Evolutionary conservation across 2,113 vertebrate species (phyloP), one percentile per base, ranked within the genome.

Genomic region (Tor tambroides): DNA sequence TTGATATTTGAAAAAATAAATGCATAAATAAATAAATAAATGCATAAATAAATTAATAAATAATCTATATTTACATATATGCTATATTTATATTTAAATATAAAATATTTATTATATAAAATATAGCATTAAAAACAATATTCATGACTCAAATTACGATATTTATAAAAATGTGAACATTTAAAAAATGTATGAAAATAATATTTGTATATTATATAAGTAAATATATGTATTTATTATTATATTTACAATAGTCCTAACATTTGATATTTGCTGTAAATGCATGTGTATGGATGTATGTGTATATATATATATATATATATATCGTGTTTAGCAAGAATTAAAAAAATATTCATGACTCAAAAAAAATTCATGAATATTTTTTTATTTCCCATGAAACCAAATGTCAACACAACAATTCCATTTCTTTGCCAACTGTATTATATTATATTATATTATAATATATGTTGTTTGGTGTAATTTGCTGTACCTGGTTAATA

Each of bases 401-500:
- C 19, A 69, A 19, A 35, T 1, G 2, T 69, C 67, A 35, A 35
- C 19, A 35, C 7, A 69, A 21, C 15, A 19, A 9, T 69, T 67
- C 11, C 5, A 63, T 30, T 67, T 67, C 28, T 67, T 30, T 6
- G 14, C 28, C 28, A 67, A 21, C 35, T 71, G 35, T 38, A 72
- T 15, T 43, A 14, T 71, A 71, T 74, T 38, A 38, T 38, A 69
- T 19, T 19, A 3, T 21, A 71, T 35, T 35, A 35, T 32, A 32
- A 32, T 8, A 35, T 43, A 74, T 46, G 8, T 43, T 15, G 41
- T 75, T 4, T 76, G 38, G 6, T 28, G 41, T 41, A 2, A 72
- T 38, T 71, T 38, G 2, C 3, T n/a, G 87, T 91, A 97, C 96
- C 96, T 94, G 87, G 89, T 86, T 46, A 74, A n/a, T 69, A 78